These are phyloP conservation scores for Zelleria hepariella DNA, from an alignment of 2,888 invertebrate species.

Conservation along the genomic window DNA sequence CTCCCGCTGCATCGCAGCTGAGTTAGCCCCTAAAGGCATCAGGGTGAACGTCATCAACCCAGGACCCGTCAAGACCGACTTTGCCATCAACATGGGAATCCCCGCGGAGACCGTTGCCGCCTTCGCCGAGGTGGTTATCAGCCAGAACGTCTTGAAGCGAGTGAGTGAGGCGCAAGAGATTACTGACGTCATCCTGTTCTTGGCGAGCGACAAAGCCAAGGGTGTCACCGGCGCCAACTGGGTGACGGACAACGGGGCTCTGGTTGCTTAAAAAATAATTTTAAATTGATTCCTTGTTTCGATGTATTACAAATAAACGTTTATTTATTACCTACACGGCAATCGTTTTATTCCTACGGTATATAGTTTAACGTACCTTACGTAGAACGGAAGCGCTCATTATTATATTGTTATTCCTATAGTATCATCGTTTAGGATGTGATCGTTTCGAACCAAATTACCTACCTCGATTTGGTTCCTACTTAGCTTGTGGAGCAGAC, in stretches of 20 bases:
- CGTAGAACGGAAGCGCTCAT: too few relatives aligned
- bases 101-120: neutral
- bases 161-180: constrained; percentile 81
- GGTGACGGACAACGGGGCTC: neutral
- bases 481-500: too few relatives aligned
- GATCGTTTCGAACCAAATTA: too few relatives aligned
- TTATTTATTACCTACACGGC: too few relatives aligned
- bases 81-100: neutral
- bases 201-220: constrained; percentile 82
- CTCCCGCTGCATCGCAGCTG: constrained; percentile 69
- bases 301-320: too few relatives aligned
- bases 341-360: too few relatives aligned
- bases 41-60: constrained; percentile 69
- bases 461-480: too few relatives aligned
- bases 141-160: constrained; percentile 80
- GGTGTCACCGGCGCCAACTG: constrained; percentile 80
- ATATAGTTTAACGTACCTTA: too few relatives aligned
- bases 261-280: too few relatives aligned
- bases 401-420: too few relatives aligned
- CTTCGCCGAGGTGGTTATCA: constrained; percentile 75
- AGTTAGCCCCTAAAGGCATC: constrained; percentile 35
- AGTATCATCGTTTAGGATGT: too few relatives aligned
- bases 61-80: constrained; percentile 63
- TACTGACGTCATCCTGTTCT: constrained; percentile 82
- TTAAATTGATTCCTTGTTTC: too few relatives aligned